Base-by-base conservation (phyloP, 30 jellyfish, hydroid and myxozoan genomes). In the Chrysaora quinquecirrha region DNA sequence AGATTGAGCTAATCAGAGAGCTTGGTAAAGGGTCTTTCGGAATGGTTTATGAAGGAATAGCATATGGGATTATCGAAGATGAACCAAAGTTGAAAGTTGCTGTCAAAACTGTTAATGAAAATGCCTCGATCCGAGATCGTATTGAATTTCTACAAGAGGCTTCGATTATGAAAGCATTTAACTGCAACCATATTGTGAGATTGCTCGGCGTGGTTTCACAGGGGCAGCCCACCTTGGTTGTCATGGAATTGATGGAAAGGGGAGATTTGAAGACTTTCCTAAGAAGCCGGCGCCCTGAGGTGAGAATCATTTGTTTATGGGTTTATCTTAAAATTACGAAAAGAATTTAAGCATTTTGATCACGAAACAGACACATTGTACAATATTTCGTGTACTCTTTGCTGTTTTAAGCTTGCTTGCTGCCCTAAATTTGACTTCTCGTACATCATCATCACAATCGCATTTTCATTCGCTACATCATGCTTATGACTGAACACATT, bases 21-120 rank as follows among this genome's bases (percentile, higher is more conserved):
- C 85, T 94, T 0, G 99, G 99, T 60, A 96, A 94, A 78, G 99
- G 99, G 32, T 82, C 99, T 4, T 94, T 94, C 46, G 99, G 99
- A 12, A 87, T 87, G 99, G 99, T 94, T 3, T 94, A 65, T 65
- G 99, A 87, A 72, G 99, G 99, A 52, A 88, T 94, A 19, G 99
- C 99, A 21, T 91, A 94, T 52, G 95, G 74, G 22, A 73, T 94
- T 34, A 18, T 75, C 18, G 94, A 56, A 9, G 99, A 85, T 0
- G 82, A 71, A 19, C 87, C 91, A 27, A 86, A 76, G 31, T 33
- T 75, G 18, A 93, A 80, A 31, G 99, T 94, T 11, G 99, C 99
- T 24, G 97, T 94, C 30, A 94, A 94, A 76, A 94, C 99, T 11
- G 96, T 88, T 23, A 94, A 94, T 61, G 99, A 94, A 61, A 85